Evolutionary conservation across 2,797 vertebrate species (phyloP).

Genomic region (Antrozous pallidus): DNA sequence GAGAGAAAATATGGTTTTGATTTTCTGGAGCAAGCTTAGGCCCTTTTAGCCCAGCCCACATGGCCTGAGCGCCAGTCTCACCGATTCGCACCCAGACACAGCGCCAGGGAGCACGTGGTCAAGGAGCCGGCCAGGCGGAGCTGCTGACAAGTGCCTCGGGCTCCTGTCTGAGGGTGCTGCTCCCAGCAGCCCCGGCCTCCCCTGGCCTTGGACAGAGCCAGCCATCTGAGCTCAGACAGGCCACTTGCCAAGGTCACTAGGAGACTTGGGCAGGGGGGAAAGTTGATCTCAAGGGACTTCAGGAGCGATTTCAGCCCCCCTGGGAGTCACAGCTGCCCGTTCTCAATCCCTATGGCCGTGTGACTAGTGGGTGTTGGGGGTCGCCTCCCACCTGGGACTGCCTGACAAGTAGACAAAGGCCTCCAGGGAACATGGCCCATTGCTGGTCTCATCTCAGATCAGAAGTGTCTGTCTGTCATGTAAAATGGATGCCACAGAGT

Average conservation of each 20-base stretch:
- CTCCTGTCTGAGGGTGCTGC: not conserved
- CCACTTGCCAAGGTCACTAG: not conserved
- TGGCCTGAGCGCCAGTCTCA: not conserved
- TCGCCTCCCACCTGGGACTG: not conserved
- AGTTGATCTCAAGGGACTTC: not conserved
- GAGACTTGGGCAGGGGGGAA: not conserved
- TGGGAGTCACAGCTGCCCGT: not conserved
- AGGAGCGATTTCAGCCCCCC: not conserved
- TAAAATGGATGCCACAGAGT: not conserved
- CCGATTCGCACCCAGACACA: not conserved
- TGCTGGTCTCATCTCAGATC: not conserved
- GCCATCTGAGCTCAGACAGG: not conserved
- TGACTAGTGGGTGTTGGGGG: not conserved
- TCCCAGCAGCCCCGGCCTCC: not conserved
- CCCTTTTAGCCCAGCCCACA: not conserved
- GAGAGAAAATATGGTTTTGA: conserved; percentile 55
- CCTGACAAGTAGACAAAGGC: not conserved
- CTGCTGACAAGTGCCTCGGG: not conserved
- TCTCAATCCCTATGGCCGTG: rapidly evolving
- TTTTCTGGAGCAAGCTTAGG: not conserved
- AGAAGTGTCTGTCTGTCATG: not conserved
- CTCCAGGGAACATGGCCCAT: too few relatives aligned
- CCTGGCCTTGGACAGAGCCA: not conserved
- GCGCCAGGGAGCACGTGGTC: not conserved
- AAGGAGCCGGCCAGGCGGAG: not conserved